A percentile compares a stretch with the other conserved stretches of the same genome.
Conservation (phyloP, 2,113 vertebrate species). For the Cettia cetti region DNA sequence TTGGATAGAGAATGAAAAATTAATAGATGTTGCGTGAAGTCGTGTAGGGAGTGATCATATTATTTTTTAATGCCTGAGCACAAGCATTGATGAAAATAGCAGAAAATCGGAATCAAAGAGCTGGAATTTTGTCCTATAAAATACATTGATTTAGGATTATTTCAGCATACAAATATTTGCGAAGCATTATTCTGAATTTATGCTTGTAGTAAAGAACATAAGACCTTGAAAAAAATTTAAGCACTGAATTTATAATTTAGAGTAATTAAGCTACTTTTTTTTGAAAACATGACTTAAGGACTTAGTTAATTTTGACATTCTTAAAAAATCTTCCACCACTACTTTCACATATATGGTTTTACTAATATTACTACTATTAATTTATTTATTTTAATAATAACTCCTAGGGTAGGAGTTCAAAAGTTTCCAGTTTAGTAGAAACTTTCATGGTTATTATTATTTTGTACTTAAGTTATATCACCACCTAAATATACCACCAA, state of each 20-base stretch:
- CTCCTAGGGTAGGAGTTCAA: not conserved
- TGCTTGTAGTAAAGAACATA: not conserved
- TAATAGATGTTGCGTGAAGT: fast-evolving
- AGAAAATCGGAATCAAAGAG: not conserved
- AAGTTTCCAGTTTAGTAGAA: not conserved
- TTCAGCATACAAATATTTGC: not conserved
- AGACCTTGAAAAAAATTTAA: not conserved
- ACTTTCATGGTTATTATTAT: not conserved
- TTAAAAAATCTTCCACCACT: not conserved
- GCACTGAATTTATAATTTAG: not conserved
- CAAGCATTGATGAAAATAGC: not conserved
- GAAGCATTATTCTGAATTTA: not conserved
- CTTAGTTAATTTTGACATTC: not conserved
- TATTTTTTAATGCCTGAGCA: not conserved
- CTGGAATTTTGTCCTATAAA: not conserved
- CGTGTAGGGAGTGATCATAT: not conserved
- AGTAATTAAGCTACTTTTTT: not conserved
- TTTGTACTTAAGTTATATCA: not conserved
- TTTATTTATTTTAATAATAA: not conserved
- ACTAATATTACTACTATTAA: not conserved
- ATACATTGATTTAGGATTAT: not conserved
- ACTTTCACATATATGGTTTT: not conserved
- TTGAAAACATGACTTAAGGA: not conserved
- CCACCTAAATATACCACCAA: not conserved
- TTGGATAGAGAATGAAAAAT: not conserved